Evolutionary conservation across 2,888 invertebrate genomes (phyloP).

Genomic region (Cheilosia grossa): DNA sequence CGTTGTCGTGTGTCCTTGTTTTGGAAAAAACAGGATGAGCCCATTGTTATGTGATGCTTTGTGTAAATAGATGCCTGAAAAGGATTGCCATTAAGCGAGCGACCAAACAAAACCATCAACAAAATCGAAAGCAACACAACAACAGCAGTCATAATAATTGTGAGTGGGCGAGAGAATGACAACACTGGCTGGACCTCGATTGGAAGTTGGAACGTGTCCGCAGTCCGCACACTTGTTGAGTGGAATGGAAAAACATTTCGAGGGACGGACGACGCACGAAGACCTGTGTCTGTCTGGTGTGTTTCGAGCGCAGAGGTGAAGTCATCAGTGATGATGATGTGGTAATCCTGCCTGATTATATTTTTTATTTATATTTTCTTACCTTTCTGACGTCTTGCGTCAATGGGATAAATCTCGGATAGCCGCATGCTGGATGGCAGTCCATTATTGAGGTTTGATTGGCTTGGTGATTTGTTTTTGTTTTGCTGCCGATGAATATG

Average conservation of each 20-base stretch:
- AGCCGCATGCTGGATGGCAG: slow-evolving; percentile 14
- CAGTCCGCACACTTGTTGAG: slow-evolving; percentile 66
- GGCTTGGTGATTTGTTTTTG: slow-evolving; percentile 41
- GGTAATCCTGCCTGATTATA: slow-evolving; percentile 63
- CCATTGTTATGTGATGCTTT: slow-evolving; percentile 71
- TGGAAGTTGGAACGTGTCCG: slow-evolving; percentile 61
- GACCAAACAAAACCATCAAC: slow-evolving; percentile 44
- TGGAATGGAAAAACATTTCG: not conserved
- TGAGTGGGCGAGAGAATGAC: slow-evolving; percentile 63
- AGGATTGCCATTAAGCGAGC: slow-evolving; percentile 60
- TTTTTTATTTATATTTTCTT: slow-evolving; percentile 16
- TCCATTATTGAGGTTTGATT: slow-evolving; percentile 50
- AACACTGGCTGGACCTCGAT: slow-evolving; percentile 26
- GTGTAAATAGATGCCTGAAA: slow-evolving; percentile 62
- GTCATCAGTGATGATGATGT: slow-evolving; percentile 73
- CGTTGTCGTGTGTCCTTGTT: slow-evolving; percentile 49
- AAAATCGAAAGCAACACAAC: slow-evolving; percentile 56
- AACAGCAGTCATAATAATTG: slow-evolving; percentile 62
- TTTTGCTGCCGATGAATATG: slow-evolving; percentile 49
- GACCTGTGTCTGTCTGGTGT: slow-evolving; percentile 29
- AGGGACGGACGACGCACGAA: slow-evolving; percentile 25
- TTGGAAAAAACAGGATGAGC: slow-evolving; percentile 66
- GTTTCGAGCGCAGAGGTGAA: slow-evolving; percentile 66
- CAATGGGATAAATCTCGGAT: slow-evolving; percentile 46
- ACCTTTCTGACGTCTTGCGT: slow-evolving; percentile 20